These are phyloP conservation scores for Carollia perspicillata DNA, from an alignment of 2,113 vertebrate genomes.

Conservation along the genomic window DNA sequence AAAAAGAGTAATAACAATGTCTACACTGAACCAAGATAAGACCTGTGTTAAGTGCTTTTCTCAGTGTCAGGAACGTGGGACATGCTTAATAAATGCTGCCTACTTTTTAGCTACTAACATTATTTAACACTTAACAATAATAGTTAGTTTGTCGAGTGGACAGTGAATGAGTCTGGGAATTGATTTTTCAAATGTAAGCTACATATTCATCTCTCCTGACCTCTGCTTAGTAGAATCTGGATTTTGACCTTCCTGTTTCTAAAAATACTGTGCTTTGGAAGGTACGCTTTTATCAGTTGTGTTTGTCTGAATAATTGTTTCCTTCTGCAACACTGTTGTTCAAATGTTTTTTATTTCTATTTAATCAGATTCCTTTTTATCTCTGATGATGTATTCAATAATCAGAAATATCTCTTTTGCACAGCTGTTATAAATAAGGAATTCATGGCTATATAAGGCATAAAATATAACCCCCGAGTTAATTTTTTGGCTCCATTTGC, in stretches of 20 bases:
- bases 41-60: background rate
- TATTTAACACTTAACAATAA: conserved; percentile 30
- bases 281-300: conserved; percentile 52
- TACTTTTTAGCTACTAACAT: conserved; percentile 12
- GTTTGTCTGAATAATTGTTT: conserved; percentile 60
- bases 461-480: conserved; percentile 2
- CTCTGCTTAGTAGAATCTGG: conserved; percentile 33
- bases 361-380: conserved; percentile 63
- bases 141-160: conserved; percentile 3
- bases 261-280: conserved; percentile 42
- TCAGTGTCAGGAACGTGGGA: background rate
- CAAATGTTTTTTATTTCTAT: conserved; percentile 60
- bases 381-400: conserved; percentile 50
- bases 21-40: background rate
- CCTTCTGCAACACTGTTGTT: conserved; percentile 49
- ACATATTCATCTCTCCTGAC: background rate
- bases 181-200: conserved; percentile 31
- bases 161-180: background rate
- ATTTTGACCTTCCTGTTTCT: conserved; percentile 52
- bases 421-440: conserved; percentile 60
- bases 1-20: background rate
- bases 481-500: conserved; percentile 4
- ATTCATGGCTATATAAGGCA: background rate
- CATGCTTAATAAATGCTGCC: background rate
- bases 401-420: conserved; percentile 21